Evolutionary conservation across 1,140 invertebrate species (phyloP).

Genomic region (Lepidostoma basale): DNA sequence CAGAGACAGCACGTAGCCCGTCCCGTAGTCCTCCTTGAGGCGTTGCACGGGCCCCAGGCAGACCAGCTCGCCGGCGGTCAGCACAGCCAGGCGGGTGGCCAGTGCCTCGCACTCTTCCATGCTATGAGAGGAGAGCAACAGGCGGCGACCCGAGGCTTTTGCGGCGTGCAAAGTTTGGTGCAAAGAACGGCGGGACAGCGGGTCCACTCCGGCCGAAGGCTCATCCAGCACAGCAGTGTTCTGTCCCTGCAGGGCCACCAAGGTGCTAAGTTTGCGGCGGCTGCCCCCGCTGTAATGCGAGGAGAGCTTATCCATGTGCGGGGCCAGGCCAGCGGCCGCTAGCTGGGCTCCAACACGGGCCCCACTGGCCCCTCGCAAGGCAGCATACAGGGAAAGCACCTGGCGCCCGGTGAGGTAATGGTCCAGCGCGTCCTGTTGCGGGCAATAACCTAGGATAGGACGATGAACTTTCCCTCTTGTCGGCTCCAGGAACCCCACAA

Average conservation of each 20-base stretch:
- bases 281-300: constrained; percentile 71
- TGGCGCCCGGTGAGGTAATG: constrained; percentile 81
- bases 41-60: constrained; percentile 62
- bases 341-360: not conserved
- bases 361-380: constrained; percentile 71
- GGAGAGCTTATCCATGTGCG: not conserved
- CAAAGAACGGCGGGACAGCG: constrained; percentile 64
- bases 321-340: not conserved
- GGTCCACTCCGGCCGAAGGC: constrained; percentile 75
- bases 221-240: constrained; percentile 72
- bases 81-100: constrained; percentile 79
- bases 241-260: constrained; percentile 77
- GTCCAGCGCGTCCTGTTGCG: constrained; percentile 84
- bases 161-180: constrained; percentile 55
- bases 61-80: constrained; percentile 76
- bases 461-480: not conserved
- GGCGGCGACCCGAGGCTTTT: constrained; percentile 48
- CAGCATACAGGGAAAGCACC: constrained; percentile 75
- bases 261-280: constrained; percentile 79
- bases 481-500: constrained; percentile 60
- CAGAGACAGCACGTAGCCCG: constrained; percentile 59
- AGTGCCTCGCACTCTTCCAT: constrained; percentile 90
- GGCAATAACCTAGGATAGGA: constrained; percentile 74
- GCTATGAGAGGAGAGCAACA: constrained; percentile 64
- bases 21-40: constrained; percentile 61